These are phyloP conservation scores for Alectoris magna DNA, from an alignment of 2,797 vertebrate species.

Conservation along the genomic window DNA sequence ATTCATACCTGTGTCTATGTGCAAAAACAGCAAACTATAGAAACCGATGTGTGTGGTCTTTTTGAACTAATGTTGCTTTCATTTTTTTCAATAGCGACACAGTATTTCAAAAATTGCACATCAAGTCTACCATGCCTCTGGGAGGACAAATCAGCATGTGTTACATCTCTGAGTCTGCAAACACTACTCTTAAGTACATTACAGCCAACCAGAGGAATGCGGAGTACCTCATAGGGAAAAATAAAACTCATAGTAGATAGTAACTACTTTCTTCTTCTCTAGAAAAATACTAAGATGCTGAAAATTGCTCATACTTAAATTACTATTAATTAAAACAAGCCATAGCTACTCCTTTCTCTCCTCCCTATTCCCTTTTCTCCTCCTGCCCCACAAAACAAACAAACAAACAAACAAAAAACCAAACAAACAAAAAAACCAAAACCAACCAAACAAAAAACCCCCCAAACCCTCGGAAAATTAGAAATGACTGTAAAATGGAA, in stretches of 20 bases:
- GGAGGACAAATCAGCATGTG: constrained; percentile 54
- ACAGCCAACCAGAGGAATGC: constrained; percentile 41
- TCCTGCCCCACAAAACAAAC: background rate
- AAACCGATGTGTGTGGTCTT: background rate
- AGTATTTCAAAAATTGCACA: constrained; percentile 32
- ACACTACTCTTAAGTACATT: constrained; percentile 34
- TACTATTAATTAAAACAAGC: constrained; percentile 36
- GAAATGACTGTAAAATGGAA: background rate
- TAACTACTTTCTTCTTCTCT: background rate
- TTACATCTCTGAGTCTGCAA: constrained; percentile 41
- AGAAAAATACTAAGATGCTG: background rate
- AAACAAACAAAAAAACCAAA: too few species aligned
- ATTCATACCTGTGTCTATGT: background rate
- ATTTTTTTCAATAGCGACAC: constrained; percentile 31
- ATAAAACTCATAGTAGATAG: constrained; percentile 15
- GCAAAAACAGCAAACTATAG: background rate
- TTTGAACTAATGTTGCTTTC: constrained; percentile 34
- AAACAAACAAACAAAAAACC: too few species aligned
- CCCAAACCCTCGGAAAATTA: background rate
- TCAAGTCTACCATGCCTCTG: constrained; percentile 58
- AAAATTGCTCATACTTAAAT: constrained; percentile 30
- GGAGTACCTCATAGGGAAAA: constrained; percentile 42
- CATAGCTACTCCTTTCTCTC: background rate
- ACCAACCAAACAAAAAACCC: too few species aligned
- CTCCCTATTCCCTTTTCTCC: background rate